phyloP scores from a whole-genome alignment of 1,140 invertebrate species.

The Manduca sexta region DNA sequence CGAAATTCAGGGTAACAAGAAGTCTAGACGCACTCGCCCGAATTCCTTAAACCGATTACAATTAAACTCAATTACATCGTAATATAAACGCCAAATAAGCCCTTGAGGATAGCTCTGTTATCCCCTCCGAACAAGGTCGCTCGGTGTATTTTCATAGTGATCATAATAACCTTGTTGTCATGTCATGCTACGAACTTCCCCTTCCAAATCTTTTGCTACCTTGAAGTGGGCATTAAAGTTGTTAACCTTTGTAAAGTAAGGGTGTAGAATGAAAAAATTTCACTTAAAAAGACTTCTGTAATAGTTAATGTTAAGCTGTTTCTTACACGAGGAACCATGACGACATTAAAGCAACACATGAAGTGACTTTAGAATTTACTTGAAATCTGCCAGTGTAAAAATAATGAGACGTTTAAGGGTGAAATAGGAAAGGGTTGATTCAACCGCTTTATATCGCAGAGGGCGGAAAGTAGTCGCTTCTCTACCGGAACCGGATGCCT shows the following conservation, averaged over 20 bases:
- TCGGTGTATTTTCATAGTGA: slow-evolving; percentile 11
- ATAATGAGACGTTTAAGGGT: slow-evolving; percentile 19
- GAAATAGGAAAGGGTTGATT: slow-evolving; percentile 14
- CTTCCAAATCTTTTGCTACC: no score
- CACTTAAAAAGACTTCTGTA: no score
- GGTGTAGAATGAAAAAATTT: no score
- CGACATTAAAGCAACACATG: neutral
- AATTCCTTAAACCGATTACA: slow-evolving; percentile 27
- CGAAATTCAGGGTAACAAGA: slow-evolving; percentile 2
- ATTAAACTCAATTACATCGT: slow-evolving; percentile 32
- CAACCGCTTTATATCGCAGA: slow-evolving; percentile 2
- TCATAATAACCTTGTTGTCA: slow-evolving; percentile 11
- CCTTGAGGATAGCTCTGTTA: slow-evolving; percentile 6
- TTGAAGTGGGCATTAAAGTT: no score
- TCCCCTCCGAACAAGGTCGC: neutral
- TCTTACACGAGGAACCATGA: no score
- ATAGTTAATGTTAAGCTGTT: no score
- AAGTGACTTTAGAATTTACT: neutral
- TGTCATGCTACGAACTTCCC: neutral
- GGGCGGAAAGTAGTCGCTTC: slow-evolving; percentile 15
- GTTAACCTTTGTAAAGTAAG: no score
- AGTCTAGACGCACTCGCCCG: neutral
- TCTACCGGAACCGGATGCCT: slow-evolving; percentile 22
- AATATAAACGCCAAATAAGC: slow-evolving; percentile 23
- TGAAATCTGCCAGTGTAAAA: slow-evolving; percentile 12